Conservation (phyloP, 2,888 invertebrate genomes). For the Chydorus sphaericus region DNA sequence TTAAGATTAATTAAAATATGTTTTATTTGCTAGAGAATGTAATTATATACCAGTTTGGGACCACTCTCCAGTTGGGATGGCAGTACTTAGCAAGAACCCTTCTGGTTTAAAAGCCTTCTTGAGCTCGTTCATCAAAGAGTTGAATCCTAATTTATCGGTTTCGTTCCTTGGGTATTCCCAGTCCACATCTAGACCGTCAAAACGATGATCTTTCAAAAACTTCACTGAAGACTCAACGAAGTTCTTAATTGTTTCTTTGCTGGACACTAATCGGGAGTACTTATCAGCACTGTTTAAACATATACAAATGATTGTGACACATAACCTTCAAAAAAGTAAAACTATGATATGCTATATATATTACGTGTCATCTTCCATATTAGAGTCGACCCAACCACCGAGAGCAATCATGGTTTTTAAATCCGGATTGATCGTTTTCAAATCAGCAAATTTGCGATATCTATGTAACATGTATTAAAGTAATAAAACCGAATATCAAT, state of each 20-base stretch:
- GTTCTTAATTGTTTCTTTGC: neutral
- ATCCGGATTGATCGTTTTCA: neutral
- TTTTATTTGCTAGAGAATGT: too few species aligned
- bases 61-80: too few species aligned
- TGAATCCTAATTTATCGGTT: slow-evolving; percentile 4
- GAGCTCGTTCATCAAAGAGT: slow-evolving; percentile 8
- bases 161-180: slow-evolving; percentile 5
- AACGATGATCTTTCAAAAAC: neutral
- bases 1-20: too few species aligned
- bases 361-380: too few species aligned
- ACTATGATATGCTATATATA: too few species aligned
- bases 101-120: slow-evolving; percentile 4
- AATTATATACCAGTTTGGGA: too few species aligned
- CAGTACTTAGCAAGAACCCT: slow-evolving; percentile 10
- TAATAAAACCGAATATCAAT: too few species aligned
- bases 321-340: too few species aligned
- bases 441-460: neutral
- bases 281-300: too few species aligned
- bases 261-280: neutral
- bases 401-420: slow-evolving; percentile 5
- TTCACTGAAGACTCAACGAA: neutral
- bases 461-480: too few species aligned
- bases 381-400: slow-evolving; percentile 1
- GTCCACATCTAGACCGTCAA: slow-evolving; percentile 12
- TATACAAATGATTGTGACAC: too few species aligned